Base-by-base conservation (phyloP, 2,113 vertebrate species). In the Epinephelus lanceolatus region DNA sequence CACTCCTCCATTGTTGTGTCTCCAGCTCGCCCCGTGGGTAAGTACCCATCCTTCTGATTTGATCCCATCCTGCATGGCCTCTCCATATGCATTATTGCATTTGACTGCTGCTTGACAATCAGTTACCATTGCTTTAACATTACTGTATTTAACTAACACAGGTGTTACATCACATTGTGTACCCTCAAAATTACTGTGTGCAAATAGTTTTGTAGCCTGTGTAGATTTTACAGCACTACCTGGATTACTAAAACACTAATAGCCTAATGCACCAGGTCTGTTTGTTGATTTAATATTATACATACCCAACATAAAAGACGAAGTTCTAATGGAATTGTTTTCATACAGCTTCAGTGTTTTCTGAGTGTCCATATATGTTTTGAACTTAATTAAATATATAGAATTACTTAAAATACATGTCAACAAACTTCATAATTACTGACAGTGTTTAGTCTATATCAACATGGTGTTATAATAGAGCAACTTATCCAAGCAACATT, bases 21-120 rank as follows among this genome's bases (percentile, higher is more conserved):
- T 97, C 95, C 97, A 99, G 98, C 96, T 96, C 97, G 97, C 95
- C 97, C 97, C 67, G 97, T 99, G 75, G 98, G 98, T 99, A 99
- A 99, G 98, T 99, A 98, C 94, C 95, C 98, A 99, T 98, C 96
- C 95, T 96, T 96, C 96, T 90, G 96, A 95, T 94, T 96, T 96
- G 95, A 77, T 53, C 80, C 84, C 94, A 95, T 96, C 71, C 94
- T 92, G 97, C 97, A 98, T 97, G 97, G 75, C 85, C 90, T 93
- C 95, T 94, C 91, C 87, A 85, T 80, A 71, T 66, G 82, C 83
- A 71, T 57, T 47, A n/a, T 62, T 78, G 88, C 76, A 79, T 80
- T 79, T 61, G 59, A 76, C 87, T 90, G 90, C 90, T 78, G 89
- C 90, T 78, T 91, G 85, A 72, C 65, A 49, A 69, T 76, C 52